These are phyloP conservation scores for Sceloporus tristichus DNA, from an alignment of 2,113 vertebrate genomes.

Conservation along the genomic window DNA sequence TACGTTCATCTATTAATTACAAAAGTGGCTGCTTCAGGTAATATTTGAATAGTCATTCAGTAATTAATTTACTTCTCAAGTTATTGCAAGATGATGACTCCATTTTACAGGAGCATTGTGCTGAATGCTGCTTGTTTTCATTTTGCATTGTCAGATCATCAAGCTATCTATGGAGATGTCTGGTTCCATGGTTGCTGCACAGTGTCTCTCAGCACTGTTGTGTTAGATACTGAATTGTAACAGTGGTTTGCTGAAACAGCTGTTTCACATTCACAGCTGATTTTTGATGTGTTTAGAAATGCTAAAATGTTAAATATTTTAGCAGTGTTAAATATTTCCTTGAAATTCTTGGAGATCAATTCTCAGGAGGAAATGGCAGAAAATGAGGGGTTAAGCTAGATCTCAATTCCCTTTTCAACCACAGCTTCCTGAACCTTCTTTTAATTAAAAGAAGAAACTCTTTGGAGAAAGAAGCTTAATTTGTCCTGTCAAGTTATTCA, in stretches of 20 bases:
- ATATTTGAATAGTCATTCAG: conserved; percentile 2
- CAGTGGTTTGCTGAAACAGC: background rate
- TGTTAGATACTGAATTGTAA: background rate
- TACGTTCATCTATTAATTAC: conserved; percentile 11
- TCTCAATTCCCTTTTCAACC: no score
- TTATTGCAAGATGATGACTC: background rate
- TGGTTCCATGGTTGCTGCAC: no score
- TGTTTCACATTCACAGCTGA: background rate
- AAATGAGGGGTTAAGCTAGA: background rate
- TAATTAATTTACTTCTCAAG: conserved; percentile 1
- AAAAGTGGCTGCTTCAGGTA: background rate
- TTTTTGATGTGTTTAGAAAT: background rate
- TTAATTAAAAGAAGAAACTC: no score
- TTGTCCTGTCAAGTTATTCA: no score
- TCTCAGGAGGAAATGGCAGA: background rate
- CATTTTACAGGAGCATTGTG: background rate
- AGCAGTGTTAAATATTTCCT: background rate
- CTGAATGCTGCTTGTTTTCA: background rate
- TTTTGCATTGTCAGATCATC: background rate
- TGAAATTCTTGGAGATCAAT: background rate
- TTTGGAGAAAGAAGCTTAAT: no score
- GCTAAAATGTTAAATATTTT: background rate
- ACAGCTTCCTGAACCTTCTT: no score
- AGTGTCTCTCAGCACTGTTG: no score
- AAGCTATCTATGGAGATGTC: background rate